phyloP scores from a whole-genome alignment of 2,888 invertebrate genomes.

The Caradrina kadenii region DNA sequence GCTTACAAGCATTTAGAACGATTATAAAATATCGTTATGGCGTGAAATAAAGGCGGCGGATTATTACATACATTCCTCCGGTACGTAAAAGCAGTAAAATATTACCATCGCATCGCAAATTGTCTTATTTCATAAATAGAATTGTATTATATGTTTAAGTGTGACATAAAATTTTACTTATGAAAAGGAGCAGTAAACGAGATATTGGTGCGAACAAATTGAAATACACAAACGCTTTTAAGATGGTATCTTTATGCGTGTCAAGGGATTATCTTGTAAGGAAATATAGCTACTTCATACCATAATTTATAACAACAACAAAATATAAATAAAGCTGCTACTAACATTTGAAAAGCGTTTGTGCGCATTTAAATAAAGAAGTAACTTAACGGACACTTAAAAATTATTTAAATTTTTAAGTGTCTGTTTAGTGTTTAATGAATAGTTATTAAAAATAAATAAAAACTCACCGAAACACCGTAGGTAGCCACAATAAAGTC shows the following conservation, averaged over 20 bases:
- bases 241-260: constrained; percentile 23
- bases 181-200: constrained; percentile 59
- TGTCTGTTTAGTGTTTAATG: constrained; percentile 29
- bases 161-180: constrained; percentile 69
- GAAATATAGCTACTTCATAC: constrained; percentile 24
- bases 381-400: constrained; percentile 34
- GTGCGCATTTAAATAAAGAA: constrained; percentile 31
- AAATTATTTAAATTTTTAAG: constrained; percentile 21
- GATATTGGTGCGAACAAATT: constrained; percentile 40
- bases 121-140: constrained; percentile 71
- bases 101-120: constrained; percentile 70
- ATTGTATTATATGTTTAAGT: constrained; percentile 69
- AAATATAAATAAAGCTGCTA: constrained; percentile 5
- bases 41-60: constrained; percentile 33
- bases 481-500: constrained; percentile 69
- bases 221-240: constrained; percentile 49
- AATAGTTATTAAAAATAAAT: constrained; percentile 26
- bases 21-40: constrained; percentile 62
- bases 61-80: constrained; percentile 56
- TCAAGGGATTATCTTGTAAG: constrained; percentile 11
- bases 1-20: constrained; percentile 58
- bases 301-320: background rate
- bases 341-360: constrained; percentile 39
- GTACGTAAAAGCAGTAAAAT: constrained; percentile 66
- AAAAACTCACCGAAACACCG: constrained; percentile 75